A percentile compares a stretch with the other conserved stretches of the same genome.
These are phyloP conservation scores for Sinodicranocentrus sp. DNA, from an alignment of 2,888 invertebrate species.

Conservation along the genomic window DNA sequence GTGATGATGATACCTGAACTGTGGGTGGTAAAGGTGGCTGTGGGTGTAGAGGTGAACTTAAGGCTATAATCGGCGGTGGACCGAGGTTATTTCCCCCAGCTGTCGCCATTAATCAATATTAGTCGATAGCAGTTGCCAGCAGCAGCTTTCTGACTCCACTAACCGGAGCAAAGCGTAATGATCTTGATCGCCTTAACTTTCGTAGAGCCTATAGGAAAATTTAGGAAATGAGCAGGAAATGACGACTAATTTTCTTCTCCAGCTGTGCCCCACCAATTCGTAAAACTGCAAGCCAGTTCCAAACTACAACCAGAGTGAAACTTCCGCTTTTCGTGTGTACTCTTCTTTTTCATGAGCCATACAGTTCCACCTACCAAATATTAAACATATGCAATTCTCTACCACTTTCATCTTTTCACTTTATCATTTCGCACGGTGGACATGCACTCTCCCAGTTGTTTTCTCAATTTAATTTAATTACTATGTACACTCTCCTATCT, in stretches of 20 bases:
- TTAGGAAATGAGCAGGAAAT: conserved; percentile 51
- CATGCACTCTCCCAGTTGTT: no score
- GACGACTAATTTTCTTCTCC: conserved; percentile 54
- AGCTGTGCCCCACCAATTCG: conserved; percentile 28
- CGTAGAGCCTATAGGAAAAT: not conserved
- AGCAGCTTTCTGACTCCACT: conserved; percentile 2
- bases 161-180: conserved; percentile 10
- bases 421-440: not conserved
- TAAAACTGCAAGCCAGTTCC: not conserved
- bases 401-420: conserved; percentile 17
- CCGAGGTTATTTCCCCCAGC: conserved; percentile 63
- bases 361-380: no score
- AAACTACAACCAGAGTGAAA: conserved; percentile 7
- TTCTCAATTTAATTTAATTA: no score
- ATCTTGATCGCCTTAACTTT: conserved; percentile 4
- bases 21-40: conserved; percentile 34
- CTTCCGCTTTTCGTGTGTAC: conserved; percentile 38
- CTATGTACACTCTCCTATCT: no score
- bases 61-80: conserved; percentile 60
- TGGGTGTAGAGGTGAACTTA: conserved; percentile 53
- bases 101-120: conserved; percentile 64
- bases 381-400: conserved; percentile 2
- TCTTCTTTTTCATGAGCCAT: conserved; percentile 2
- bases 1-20: conserved; percentile 20
- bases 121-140: conserved; percentile 53